Evolutionary conservation across 1,140 invertebrate species (phyloP), one percentile per base, ranked within the genome.

Genomic region (Sarcophaga bullata): DNA sequence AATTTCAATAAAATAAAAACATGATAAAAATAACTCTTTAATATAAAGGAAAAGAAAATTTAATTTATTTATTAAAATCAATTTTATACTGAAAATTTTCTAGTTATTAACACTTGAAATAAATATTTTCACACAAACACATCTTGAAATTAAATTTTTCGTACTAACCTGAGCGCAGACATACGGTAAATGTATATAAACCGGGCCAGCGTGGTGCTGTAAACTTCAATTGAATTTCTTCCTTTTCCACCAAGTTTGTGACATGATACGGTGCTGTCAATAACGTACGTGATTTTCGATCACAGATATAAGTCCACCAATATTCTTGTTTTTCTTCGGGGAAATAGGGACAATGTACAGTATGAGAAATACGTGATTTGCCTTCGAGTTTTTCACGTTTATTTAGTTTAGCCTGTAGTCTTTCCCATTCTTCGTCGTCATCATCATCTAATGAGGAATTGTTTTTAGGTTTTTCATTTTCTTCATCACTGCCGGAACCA

Each of bases 261-360:
- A 99, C 94, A 85, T 98, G 95, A 88, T 96, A 95, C 62, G 98
- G 97, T 78, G 96, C 94, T 58, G 98, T 98, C 25, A 99, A 93
- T 75, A 99, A 91, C 75, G 95, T 95, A 84, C 95, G 94, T 83
- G 95, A 96, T 91, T 99, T 99, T 82, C 96, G 94, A 91, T 99
- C 98, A 90, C 96, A 96, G 82, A 99, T 95, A 91, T 99, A 99
- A 37, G 98, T 95, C 98, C 98, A 99, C 98, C 98, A 99, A 90
- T 97, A 99, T 91, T 99, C 98, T 90, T 99, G 98, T 91, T 99
- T 99, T 85, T 97, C 96, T 86, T 96, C 94, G 8, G 98, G 97
- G 91, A 96, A 99, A 87, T 95, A 95, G 0, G 98, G 98, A 92
- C 97, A 98, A 90, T 99, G 98, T 19, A 99, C 98, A 82, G 93